Evolutionary conservation across 1,140 invertebrate species (phyloP), one percentile per base, ranked within the genome.

Genomic region (Euschistus heros): DNA sequence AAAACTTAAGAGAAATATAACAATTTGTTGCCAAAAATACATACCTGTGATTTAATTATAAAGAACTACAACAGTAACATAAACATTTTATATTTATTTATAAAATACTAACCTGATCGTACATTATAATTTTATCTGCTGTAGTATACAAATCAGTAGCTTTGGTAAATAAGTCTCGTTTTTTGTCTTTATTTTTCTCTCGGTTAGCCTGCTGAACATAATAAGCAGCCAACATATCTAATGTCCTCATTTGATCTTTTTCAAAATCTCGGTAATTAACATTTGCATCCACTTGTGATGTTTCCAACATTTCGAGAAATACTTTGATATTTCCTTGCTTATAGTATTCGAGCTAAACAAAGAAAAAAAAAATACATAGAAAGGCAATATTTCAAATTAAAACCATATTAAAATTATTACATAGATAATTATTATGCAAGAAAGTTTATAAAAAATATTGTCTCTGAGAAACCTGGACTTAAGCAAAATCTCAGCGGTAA

Each of bases 41-140:
- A 30, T 7, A 30, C 2, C 27, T 30, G 2, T 30, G 27, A 30
- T 30, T n/a, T 30, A 30, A 30, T 30, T 30, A 7, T 30, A 30
- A 30, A 30, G 3, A 30, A 30, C 2, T 2, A 4, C 27, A 4
- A 4, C 27, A 4, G 7, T 30, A 30, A 30, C 3, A 7, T 30
- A 37, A 37, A 37, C 10, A 37, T 13, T 37, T 37, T 37, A n/a
- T 37, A 37, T 37, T 37, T 37, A 37, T 37, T 37, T 37, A 6
- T 37, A 6, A 37, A 37, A 37, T 26, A 69, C 69, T 76, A 80
- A 91, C 88, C 82, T 95, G 94, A 76, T 99, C 96, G 79, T 98
- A 98, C 95, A 99, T 98, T 70, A 97, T 96, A 74, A 99, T 98
- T 80, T 98, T 98, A 75, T 99, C 97, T 30, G 95, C 97, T 67